phyloP scores from a whole-genome alignment of 2,797 vertebrate genomes.

The Pteronotus mesoamericanus region DNA sequence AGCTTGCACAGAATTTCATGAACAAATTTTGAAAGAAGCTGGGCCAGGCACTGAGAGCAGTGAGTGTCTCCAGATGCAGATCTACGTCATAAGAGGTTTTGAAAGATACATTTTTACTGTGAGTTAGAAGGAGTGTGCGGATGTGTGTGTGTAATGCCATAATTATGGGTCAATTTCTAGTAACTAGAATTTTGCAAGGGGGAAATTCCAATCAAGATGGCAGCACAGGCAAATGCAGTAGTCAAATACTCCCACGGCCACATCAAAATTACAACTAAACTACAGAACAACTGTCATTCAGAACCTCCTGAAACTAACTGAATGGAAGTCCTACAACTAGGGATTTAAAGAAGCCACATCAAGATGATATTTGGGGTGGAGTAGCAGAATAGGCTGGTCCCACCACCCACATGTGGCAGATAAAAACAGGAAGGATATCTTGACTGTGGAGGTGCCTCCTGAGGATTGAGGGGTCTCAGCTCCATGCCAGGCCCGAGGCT shows the following conservation, averaged over 20 bases:
- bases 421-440: neutral
- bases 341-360: neutral
- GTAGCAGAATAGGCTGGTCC: neutral
- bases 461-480: neutral
- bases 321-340: neutral
- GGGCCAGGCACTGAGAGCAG: too few species aligned
- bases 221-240: too few species aligned
- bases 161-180: neutral
- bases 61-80: too few species aligned
- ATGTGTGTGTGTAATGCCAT: neutral
- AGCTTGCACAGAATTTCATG: too few species aligned
- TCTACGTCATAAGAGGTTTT: neutral
- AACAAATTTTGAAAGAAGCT: too few species aligned
- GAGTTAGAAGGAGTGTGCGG: neutral
- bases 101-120: slow-evolving; percentile 13
- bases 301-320: neutral
- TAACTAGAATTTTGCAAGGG: slow-evolving; percentile 18
- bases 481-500: neutral
- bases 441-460: neutral
- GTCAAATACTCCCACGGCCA: neutral
- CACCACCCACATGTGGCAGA: neutral
- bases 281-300: neutral
- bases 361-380: neutral
- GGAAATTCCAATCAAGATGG: too few species aligned
- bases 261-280: neutral